Conservation (phyloP, 2,888 invertebrate genomes). For the Rapana venosa region DNA sequence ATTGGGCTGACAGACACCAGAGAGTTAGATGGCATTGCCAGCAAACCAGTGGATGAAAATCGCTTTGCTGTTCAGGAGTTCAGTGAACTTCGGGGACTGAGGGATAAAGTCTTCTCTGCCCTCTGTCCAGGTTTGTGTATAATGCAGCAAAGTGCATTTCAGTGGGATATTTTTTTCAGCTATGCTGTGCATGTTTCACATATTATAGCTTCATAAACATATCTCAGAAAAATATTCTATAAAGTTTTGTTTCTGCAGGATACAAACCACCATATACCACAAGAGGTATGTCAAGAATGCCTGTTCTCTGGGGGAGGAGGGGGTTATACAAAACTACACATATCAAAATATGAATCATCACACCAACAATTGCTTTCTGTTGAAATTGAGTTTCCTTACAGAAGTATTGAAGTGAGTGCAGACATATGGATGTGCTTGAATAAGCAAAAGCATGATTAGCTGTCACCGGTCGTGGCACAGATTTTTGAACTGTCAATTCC, state of each 20-base stretch:
- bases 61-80: constrained; percentile 58
- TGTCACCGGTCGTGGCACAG: too few species aligned
- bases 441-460: too few species aligned
- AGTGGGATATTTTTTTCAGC: too few species aligned
- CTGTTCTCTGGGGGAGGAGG: background rate
- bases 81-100: constrained; percentile 53
- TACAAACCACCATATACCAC: background rate
- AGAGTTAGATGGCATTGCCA: constrained; percentile 63
- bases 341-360: too few species aligned
- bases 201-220: background rate
- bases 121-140: constrained; percentile 50
- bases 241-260: constrained; percentile 1
- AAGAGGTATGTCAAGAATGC: background rate
- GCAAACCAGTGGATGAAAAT: constrained; percentile 55
- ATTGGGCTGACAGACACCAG: constrained; percentile 59
- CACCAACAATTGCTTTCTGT: too few species aligned
- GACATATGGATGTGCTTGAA: too few species aligned
- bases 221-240: background rate
- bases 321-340: too few species aligned
- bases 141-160: background rate
- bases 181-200: too few species aligned
- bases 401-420: too few species aligned
- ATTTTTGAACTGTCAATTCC: too few species aligned
- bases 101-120: constrained; percentile 57
- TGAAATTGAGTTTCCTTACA: too few species aligned